These are phyloP conservation scores for Gnathonemus echidnorhynchus DNA, from an alignment of 2,113 vertebrate species.

Conservation along the genomic window DNA sequence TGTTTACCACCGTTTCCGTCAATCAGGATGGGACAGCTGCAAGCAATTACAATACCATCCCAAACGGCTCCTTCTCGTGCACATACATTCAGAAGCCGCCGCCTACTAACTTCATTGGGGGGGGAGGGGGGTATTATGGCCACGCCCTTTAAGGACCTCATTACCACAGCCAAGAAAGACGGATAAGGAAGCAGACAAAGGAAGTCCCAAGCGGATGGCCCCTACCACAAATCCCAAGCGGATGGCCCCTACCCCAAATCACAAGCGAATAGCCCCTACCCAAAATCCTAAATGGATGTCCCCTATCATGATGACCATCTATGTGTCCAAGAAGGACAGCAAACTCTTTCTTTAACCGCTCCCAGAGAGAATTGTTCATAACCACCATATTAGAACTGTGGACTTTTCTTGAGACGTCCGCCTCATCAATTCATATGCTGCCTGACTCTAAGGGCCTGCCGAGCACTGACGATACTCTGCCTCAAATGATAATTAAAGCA, in stretches of 20 bases:
- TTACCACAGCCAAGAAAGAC: background rate
- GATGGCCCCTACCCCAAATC: too few relatives aligned
- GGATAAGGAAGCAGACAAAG: background rate
- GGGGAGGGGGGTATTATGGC: background rate
- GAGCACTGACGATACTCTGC: background rate
- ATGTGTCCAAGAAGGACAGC: background rate
- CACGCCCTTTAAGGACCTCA: background rate
- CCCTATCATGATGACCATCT: background rate
- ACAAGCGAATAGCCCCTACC: background rate
- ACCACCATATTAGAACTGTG: background rate
- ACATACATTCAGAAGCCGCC: background rate
- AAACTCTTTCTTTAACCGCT: conserved; percentile 9
- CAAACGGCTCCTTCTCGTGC: background rate
- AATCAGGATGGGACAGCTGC: background rate
- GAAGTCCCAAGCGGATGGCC: background rate
- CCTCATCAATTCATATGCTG: background rate
- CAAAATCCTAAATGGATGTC: background rate
- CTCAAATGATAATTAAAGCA: conserved; percentile 10
- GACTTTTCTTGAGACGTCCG: background rate
- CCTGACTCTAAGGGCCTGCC: conserved; percentile 14
- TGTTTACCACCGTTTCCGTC: background rate
- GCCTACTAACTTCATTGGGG: too few relatives aligned
- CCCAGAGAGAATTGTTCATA: background rate
- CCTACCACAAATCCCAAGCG: background rate
- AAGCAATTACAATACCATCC: background rate